Evolutionary conservation across 1,140 invertebrate genomes (phyloP).

Genomic region (Sarcophaga peregrina): DNA sequence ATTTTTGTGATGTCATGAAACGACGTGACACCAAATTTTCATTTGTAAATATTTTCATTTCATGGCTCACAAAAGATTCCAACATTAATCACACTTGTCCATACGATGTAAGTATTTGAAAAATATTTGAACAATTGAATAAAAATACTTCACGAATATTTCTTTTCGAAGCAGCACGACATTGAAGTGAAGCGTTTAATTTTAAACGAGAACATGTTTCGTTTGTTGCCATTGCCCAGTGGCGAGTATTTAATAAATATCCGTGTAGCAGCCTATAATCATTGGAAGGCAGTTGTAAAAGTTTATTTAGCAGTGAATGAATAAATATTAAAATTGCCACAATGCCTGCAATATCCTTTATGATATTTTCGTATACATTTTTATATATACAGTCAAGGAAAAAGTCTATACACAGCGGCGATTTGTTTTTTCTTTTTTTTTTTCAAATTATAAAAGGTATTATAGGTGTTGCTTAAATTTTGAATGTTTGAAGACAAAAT

Average conservation of each 20-base stretch:
- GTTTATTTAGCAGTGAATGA: background rate
- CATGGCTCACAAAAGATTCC: conserved; percentile 41
- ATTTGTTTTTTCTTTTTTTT: too few species aligned
- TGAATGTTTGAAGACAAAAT: too few species aligned
- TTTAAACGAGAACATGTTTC: background rate
- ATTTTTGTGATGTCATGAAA: conserved; percentile 46
- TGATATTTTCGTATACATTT: too few species aligned
- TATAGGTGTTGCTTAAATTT: too few species aligned
- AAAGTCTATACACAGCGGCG: too few species aligned
- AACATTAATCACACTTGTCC: conserved; percentile 53
- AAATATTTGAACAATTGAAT: background rate
- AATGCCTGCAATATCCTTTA: too few species aligned
- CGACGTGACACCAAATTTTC: background rate
- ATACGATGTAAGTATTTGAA: conserved; percentile 47
- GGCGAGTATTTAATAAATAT: conserved; percentile 7
- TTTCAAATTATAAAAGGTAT: too few species aligned
- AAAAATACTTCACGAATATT: background rate
- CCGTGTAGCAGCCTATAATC: background rate
- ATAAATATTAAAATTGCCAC: background rate
- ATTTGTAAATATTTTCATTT: conserved; percentile 42
- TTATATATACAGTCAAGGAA: too few species aligned
- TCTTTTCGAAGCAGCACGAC: background rate
- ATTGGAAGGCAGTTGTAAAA: background rate
- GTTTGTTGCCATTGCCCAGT: background rate
- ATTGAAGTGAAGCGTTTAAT: background rate